Base-by-base conservation (phyloP, 2,797 vertebrate genomes). In the Anguilla megastoma region DNA sequence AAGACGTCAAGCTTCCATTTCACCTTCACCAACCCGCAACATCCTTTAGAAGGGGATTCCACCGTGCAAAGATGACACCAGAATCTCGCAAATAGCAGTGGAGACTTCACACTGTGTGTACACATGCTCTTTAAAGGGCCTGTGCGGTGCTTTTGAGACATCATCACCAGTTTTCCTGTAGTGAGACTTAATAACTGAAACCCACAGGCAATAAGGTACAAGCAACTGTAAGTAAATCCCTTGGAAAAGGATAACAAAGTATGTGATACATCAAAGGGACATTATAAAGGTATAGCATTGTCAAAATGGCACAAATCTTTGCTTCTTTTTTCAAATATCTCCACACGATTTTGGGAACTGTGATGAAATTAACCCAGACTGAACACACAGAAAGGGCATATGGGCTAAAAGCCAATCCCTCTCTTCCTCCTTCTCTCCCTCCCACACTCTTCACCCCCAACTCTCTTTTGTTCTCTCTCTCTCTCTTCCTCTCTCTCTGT, bases 1-100 rank as follows among this genome's bases (percentile, higher is more conserved):
- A 36, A 85, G 85, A 86, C 83, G 85, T 86, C 45, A 66, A 3
- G 8, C 69, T 83, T 45, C 41, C 36, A 33, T 66, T 74, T 88
- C 54, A 60, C 16, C 2, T 50, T 56, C 9, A 71, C 3, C 27
- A 79, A 45, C 86, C 24, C 50, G 54, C 50, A 48, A n/a, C 85
- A 86, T 71, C 85, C 63, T 86, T 66, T 16, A 16, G 18, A 33
- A 50, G 21, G 41, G 12, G 41, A 21, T 71, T 6, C 66, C 41
- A 18, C 58, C 10, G 27, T 36, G 10, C 9, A 88, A 0, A 56
- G 8, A 9, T 41, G 41, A 9, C 5, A 41, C 12, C 18, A 86
- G 41, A 79, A 79, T 16, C 27, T 33, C 24, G 10, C 33, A 36
- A n/a, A 14, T 21, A 6, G 7, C 33, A 36, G 16, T 41, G 33